Evolutionary conservation across 1,140 invertebrate genomes (phyloP).

Genomic region (Eulimnadia texana): DNA sequence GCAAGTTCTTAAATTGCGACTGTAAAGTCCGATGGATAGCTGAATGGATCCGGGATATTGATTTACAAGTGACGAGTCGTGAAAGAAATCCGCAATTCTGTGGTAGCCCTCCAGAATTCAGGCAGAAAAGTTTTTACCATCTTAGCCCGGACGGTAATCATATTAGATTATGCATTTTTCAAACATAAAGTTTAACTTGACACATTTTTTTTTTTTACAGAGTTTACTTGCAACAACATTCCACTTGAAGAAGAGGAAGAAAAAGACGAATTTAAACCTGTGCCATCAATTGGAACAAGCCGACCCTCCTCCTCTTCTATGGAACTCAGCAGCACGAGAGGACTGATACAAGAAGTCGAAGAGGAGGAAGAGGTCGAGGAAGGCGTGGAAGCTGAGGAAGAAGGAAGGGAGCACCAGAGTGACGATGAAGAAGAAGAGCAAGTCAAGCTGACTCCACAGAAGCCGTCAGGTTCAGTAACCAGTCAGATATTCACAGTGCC

Average conservation of each 20-base stretch:
- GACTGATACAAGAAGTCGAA: neutral
- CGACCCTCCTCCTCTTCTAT: neutral
- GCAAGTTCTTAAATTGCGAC: constrained; percentile 73
- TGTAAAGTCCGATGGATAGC: constrained; percentile 76
- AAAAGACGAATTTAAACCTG: neutral
- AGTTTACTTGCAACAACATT: constrained; percentile 1
- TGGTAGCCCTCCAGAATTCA: constrained; percentile 57
- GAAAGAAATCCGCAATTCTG: constrained; percentile 88
- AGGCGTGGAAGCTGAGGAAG: constrained; percentile 19
- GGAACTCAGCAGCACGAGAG: neutral
- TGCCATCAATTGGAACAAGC: neutral
- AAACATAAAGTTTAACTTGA: neutral
- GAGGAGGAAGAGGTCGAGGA: constrained; percentile 1
- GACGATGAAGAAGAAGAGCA: neutral
- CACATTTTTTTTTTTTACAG: neutral
- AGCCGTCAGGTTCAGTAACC: neutral
- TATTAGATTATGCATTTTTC: neutral
- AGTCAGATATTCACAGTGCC: neutral
- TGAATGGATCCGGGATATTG: constrained; percentile 71
- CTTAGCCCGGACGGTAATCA: constrained; percentile 52
- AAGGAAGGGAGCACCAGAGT: constrained; percentile 10
- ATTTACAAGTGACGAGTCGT: constrained; percentile 67
- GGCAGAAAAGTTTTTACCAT: constrained; percentile 68
- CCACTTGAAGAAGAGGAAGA: neutral
- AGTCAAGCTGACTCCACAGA: neutral